Evolutionary conservation across 2,888 invertebrate genomes (phyloP).

Genomic region (Parasteatoda lunata): DNA sequence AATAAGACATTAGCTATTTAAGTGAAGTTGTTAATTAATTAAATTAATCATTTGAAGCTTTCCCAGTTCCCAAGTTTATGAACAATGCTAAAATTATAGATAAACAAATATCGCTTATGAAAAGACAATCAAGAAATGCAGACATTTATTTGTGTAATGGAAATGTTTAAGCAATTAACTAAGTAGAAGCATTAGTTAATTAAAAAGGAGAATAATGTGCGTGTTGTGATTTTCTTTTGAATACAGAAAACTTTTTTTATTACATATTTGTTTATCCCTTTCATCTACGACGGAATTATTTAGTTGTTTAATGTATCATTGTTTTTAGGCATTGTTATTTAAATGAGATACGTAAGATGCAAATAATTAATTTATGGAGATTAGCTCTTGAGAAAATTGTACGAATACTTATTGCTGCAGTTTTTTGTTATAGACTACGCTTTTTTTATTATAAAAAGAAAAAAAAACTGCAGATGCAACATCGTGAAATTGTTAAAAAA

Average conservation of each 20-base stretch:
- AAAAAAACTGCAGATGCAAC: too few species aligned
- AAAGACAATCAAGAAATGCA: conserved; percentile 21
- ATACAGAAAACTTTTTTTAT: not conserved
- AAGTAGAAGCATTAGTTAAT: conserved; percentile 16
- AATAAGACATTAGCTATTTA: too few species aligned
- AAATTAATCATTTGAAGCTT: too few species aligned
- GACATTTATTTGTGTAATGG: conserved; percentile 21
- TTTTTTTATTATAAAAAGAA: too few species aligned
- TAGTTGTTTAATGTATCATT: not conserved
- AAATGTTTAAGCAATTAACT: conserved; percentile 12
- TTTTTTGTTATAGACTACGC: too few species aligned
- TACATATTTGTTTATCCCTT: not conserved
- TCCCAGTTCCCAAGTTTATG: too few species aligned
- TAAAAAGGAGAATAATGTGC: conserved; percentile 3
- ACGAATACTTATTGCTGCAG: too few species aligned
- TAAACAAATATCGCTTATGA: not conserved
- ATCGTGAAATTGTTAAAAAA: too few species aligned
- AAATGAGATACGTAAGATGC: too few species aligned
- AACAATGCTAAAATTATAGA: not conserved
- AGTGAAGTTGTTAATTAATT: too few species aligned
- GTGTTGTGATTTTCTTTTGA: not conserved
- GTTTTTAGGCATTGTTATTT: not conserved
- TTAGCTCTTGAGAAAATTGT: too few species aligned
- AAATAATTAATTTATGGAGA: too few species aligned
- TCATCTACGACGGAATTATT: not conserved